phyloP scores from a whole-genome alignment of 2,888 invertebrate species.

The Monopis laevigella region DNA sequence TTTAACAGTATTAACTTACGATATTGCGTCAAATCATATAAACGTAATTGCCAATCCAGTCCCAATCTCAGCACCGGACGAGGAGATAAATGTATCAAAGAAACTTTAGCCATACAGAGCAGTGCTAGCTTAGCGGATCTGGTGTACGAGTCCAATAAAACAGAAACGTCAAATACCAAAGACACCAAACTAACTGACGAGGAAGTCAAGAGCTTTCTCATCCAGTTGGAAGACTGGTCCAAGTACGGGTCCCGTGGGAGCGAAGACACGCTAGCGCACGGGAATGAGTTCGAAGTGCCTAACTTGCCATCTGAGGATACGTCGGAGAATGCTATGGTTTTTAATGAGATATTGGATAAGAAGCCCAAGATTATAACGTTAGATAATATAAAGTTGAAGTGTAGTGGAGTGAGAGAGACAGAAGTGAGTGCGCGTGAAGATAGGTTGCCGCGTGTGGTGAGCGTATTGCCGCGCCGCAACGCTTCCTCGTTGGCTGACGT shows the following conservation, averaged over 20 bases:
- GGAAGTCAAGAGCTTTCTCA: conserved; percentile 56
- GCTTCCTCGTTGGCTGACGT: conserved; percentile 23
- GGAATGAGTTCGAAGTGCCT: conserved; percentile 54
- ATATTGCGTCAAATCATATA: conserved; percentile 49
- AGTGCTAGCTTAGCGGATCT: conserved; percentile 54
- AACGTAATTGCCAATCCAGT: conserved; percentile 54
- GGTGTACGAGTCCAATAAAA: conserved; percentile 44
- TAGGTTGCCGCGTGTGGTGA: conserved; percentile 26
- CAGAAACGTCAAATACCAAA: conserved; percentile 35
- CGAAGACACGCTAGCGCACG: conserved; percentile 54
- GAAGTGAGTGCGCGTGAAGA: conserved; percentile 33
- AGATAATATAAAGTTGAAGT: conserved; percentile 46
- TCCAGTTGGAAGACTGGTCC: conserved; percentile 59
- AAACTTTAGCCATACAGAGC: conserved; percentile 33
- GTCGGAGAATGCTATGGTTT: conserved; percentile 36
- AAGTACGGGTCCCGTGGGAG: conserved; percentile 55
- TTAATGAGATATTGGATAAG: conserved; percentile 59
- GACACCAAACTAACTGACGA: conserved; percentile 45
- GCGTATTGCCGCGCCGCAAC: conserved; percentile 23
- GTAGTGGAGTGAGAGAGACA: conserved; percentile 31
- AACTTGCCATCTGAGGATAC: conserved; percentile 52
- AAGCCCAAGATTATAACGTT: conserved; percentile 58
- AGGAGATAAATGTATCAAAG: conserved; percentile 28
- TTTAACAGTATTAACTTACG: conserved; percentile 66
- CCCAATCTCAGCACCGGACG: conserved; percentile 47